These are phyloP conservation scores for Eustalomyia histrio DNA, from an alignment of 2,888 invertebrate species.

Conservation along the genomic window DNA sequence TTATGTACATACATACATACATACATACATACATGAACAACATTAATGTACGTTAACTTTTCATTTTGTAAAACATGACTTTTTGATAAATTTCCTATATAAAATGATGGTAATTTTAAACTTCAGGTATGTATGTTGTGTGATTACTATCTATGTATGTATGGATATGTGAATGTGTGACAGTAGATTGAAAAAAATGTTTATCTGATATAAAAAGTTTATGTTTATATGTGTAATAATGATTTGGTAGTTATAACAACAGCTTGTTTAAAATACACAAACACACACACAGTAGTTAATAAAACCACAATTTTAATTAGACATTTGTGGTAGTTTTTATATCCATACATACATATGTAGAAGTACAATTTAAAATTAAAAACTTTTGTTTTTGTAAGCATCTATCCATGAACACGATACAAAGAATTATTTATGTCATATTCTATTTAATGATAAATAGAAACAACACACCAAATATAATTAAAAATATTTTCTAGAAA, in stretches of 20 bases:
- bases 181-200: constrained; percentile 1
- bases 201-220: not conserved
- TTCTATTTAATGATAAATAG: too few species aligned
- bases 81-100: constrained; percentile 7
- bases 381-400: too few species aligned
- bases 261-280: not conserved
- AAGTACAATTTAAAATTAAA: too few species aligned
- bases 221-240: not conserved
- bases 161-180: not conserved
- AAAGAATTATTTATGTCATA: too few species aligned
- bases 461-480: too few species aligned
- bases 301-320: constrained; percentile 16
- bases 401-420: too few species aligned
- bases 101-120: constrained; percentile 18
- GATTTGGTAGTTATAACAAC: not conserved
- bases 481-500: not conserved
- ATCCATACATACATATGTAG: not conserved
- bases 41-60: constrained; percentile 9
- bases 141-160: not conserved
- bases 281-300: not conserved
- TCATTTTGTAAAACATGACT: constrained; percentile 16
- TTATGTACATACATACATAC: too few species aligned
- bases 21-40: too few species aligned
- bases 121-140: not conserved
- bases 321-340: not conserved